Evolutionary conservation across 1,140 invertebrate species (phyloP).

Genomic region (Brachionus koreanus): DNA sequence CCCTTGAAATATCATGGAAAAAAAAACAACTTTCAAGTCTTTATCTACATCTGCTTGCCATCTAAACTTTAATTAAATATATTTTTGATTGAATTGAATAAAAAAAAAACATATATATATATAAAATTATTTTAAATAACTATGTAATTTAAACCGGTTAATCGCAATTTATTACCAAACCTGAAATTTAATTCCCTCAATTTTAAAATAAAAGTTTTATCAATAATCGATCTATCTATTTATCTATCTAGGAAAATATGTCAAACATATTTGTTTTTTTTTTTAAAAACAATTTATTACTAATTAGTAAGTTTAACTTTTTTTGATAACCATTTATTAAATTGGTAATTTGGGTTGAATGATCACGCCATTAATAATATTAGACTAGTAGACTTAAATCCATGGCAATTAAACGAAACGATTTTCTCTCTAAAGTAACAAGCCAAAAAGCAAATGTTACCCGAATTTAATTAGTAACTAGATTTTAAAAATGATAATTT

Average conservation of each 20-base stretch:
- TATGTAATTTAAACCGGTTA: neutral
- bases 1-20: constrained; percentile 1
- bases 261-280: constrained; percentile 9
- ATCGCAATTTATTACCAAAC: neutral
- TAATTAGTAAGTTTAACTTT: constrained; percentile 15
- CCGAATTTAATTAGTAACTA: constrained; percentile 26
- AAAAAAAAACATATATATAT: neutral
- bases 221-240: constrained; percentile 10
- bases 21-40: neutral
- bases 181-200: neutral
- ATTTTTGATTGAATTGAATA: neutral
- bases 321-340: constrained; percentile 32
- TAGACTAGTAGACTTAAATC: neutral
- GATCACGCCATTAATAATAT: constrained; percentile 28
- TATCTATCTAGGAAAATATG: neutral
- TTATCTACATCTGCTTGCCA: neutral
- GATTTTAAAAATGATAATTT: constrained; percentile 29
- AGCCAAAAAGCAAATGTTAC: constrained; percentile 25
- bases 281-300: constrained; percentile 11
- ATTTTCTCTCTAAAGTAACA: neutral
- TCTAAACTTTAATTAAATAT: constrained; percentile 1
- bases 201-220: neutral
- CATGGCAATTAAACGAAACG: neutral
- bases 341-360: constrained; percentile 30
- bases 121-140: neutral